Evolutionary conservation across 2,888 invertebrate genomes (phyloP).

Genomic region (Hecatera dysodea): DNA sequence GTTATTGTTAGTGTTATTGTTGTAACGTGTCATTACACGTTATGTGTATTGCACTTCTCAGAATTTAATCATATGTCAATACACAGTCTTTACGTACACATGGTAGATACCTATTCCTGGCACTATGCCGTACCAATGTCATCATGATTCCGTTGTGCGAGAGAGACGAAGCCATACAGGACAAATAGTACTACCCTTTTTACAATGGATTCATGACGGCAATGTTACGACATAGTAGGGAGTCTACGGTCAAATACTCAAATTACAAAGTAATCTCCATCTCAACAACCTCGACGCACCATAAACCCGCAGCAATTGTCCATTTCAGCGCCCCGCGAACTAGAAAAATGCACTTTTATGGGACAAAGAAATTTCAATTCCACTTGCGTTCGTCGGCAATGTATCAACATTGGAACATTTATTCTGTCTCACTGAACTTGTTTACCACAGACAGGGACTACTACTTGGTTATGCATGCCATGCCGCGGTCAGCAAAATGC

Average conservation of each 20-base stretch:
- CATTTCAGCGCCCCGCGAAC: constrained; percentile 36
- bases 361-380: constrained; percentile 67
- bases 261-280: constrained; percentile 19
- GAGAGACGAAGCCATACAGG: too few species aligned
- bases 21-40: too few species aligned
- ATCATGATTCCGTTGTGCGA: too few species aligned
- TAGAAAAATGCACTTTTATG: constrained; percentile 63
- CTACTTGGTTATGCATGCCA: constrained; percentile 82
- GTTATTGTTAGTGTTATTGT: too few species aligned
- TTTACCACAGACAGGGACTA: constrained; percentile 72
- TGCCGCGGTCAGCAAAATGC: constrained; percentile 77
- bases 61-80: too few species aligned
- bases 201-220: too few species aligned
- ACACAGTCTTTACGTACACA: too few species aligned
- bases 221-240: too few species aligned
- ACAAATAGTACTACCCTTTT: too few species aligned
- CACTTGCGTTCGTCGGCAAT: constrained; percentile 63
- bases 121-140: too few species aligned
- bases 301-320: constrained; percentile 35
- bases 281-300: constrained; percentile 22
- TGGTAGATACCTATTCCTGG: too few species aligned
- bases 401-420: constrained; percentile 76
- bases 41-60: too few species aligned
- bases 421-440: constrained; percentile 80
- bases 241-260: not conserved